Base-by-base conservation (phyloP, 2,113 vertebrate genomes). In the Xerus inauris region DNA sequence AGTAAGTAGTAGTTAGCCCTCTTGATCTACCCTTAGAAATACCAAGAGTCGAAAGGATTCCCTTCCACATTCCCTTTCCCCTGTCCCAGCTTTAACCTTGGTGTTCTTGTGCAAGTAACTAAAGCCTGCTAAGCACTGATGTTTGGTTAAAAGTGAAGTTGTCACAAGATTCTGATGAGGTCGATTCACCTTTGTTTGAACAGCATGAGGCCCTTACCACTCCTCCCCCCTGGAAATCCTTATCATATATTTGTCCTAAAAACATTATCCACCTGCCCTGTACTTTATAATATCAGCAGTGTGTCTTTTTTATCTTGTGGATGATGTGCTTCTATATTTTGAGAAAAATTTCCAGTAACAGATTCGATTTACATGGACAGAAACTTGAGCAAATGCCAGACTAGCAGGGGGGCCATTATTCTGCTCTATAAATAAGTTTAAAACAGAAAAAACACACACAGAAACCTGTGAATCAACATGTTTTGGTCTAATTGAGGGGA, bases 361-460 rank as follows among this genome's bases (percentile, higher is more conserved):
- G 98, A 98, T 98, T 99, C 97, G 97, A 98, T 99, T 98, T 98
- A 95, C 97, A 98, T 45, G 96, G 98, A 98, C 98, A 99, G 98
- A 99, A 99, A 99, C 98, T 98, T 99, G 98, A 99, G 97, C 98
- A 98, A 98, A 98, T 99, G 98, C 99, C 99, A 99, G 89, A 79
- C 97, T 98, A 98, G 98, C 98, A 98, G 99, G 98, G 98, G 98
- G 98, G 98, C 98, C 98, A 98, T 98, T 99, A 98, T 98, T 98
- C 98, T 98, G 97, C 96, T 99, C 98, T 99, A 99, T 98, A 99
- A 99, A 99, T 99, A 99, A 98, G 98, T 98, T 98, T 99, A 87
- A 98, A 98, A 98, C 98, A 99, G 98, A 98, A 98, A 98, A 97
- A 77, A 98, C 97, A 98, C 97, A 97, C 96, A 98, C 94, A 98